Conservation (phyloP, 2,113 vertebrate species). For the Apeltes quadracus region DNA sequence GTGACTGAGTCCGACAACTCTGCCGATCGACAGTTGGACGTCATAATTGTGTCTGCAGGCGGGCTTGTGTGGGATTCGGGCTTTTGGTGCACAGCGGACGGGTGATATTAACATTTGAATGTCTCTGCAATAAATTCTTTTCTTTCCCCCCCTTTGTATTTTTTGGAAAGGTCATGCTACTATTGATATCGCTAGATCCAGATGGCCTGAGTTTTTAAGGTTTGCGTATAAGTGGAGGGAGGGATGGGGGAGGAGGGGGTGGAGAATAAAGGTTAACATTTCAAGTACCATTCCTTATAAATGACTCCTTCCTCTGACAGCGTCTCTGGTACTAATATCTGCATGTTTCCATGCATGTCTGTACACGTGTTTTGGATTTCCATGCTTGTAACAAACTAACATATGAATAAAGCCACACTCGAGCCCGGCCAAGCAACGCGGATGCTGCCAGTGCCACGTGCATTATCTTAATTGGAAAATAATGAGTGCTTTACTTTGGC, state of each 20-base stretch:
- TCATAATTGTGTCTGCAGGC: not conserved
- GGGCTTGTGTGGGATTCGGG: not conserved
- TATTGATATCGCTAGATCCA: not conserved
- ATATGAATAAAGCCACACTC: not conserved
- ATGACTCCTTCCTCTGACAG: not conserved
- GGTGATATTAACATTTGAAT: not conserved
- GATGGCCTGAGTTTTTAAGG: not conserved
- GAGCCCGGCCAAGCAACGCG: not conserved
- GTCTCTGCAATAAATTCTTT: not conserved
- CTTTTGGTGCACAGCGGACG: not conserved
- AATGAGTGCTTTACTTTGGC: conserved; percentile 52
- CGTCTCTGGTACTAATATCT: not conserved
- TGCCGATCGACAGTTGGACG: not conserved
- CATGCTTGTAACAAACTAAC: not conserved
- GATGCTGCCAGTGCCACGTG: conserved; percentile 3
- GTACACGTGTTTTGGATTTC: not conserved
- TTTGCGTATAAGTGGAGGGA: not conserved
- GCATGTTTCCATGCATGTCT: not conserved
- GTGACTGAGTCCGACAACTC: too few species aligned
- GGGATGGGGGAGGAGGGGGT: not conserved
- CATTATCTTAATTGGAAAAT: conserved; percentile 42
- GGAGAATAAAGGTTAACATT: not conserved
- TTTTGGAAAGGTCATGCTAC: conserved; percentile 3
- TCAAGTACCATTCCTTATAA: not conserved
- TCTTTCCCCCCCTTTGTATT: not conserved